Percentiles rank a stretch among this genome's conserved stretches.
Evolutionary conservation across 2,797 vertebrate genomes (phyloP).

Genomic region (Macrochelys suwanniensis): DNA sequence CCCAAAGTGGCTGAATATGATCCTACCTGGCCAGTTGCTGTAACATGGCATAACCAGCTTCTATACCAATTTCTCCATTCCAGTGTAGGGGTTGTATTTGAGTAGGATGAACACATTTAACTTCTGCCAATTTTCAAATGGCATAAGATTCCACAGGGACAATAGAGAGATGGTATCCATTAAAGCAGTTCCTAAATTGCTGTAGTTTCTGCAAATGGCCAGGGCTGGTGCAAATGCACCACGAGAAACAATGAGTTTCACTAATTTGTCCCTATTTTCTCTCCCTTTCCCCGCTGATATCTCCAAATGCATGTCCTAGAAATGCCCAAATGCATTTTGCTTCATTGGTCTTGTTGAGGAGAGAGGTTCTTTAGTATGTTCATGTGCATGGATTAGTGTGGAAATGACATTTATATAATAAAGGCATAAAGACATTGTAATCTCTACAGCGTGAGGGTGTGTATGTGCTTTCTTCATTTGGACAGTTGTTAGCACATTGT

Average conservation of each 20-base stretch:
- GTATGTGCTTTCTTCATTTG: fast-evolving
- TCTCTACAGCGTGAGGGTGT: fast-evolving
- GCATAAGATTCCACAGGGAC: not conserved
- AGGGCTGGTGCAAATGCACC: not conserved
- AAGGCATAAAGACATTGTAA: not conserved
- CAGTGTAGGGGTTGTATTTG: not conserved
- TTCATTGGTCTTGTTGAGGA: not conserved
- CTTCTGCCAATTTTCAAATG: not conserved
- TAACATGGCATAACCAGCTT: not conserved
- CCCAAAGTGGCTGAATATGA: not conserved
- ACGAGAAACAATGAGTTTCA: not conserved
- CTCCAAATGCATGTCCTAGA: not conserved
- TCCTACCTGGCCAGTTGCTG: not conserved
- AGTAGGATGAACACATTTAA: not conserved
- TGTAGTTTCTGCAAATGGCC: not conserved
- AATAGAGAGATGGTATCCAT: not conserved
- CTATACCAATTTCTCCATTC: not conserved
- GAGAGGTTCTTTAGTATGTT: not conserved
- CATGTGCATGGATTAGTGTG: not conserved
- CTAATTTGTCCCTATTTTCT: not conserved
- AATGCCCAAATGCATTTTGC: not conserved
- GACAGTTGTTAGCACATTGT: fast-evolving
- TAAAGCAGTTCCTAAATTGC: not conserved
- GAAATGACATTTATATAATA: not conserved
- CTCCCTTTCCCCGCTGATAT: not conserved